Base-by-base conservation (phyloP, 2,113 vertebrate species). In the Chitala chitala region DNA sequence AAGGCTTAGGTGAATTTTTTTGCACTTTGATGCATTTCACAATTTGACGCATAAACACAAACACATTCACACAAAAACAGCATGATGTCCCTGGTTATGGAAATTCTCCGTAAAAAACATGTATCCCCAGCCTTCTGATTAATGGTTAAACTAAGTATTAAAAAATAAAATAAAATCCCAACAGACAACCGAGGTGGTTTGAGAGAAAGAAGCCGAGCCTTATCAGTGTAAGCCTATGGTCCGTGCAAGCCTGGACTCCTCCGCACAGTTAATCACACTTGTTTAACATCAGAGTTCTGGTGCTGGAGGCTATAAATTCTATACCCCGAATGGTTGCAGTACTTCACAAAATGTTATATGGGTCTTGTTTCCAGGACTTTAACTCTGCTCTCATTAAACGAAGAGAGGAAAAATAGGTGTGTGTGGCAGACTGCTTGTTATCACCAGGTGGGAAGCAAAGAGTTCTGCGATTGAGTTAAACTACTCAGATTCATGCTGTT, bases 181-280 rank as follows among this genome's bases (percentile, higher is more conserved):
- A 20, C 15, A 12, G 22, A 46, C 17, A n/a, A 13, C 31, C 51
- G 7, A 17, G 10, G 8, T 22, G 10, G 5, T 46, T 6, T 12
- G 24, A 33, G 29, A 51, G 31, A 31, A 33, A 69, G 48, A 5
- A 5, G 5, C 29, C 6, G 3, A 71, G 79, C 82, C 84, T 86
- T 83, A 82, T 82, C 82, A 81, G 81, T 75, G 78, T 79, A 75
- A 69, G 83, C 75, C 82, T 55, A 10, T 22, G 40, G 20, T 65
- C 48, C 15, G 69, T 74, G 78, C 51, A 58, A 68, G 83, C 81
- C 81, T 81, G 77, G 69, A 70, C 82, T 81, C 78, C 80, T 82
- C 73, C 73, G 68, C 56, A 83, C 85, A 84, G 84, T 90, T 88
- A 84, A 90, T 90, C 87, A 90, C 80, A 76, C 78, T 77, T 83